Base-by-base conservation (phyloP, 2,888 invertebrate species). In the Orthosia incerta region DNA sequence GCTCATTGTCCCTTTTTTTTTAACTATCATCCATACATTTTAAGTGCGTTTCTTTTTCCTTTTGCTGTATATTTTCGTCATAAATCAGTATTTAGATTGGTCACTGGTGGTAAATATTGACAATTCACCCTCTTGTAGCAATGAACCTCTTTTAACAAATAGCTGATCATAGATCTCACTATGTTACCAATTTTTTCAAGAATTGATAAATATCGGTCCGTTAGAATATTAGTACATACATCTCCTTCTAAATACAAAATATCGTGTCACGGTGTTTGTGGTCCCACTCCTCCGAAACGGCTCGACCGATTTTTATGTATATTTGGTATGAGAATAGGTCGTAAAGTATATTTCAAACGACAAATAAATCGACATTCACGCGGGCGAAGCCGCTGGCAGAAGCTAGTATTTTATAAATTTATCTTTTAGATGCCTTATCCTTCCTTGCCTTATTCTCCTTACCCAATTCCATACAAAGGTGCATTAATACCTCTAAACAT, bases 1-100 rank as follows among this genome's bases (percentile, higher is more conserved):
- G 16, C 59, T 26, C 48, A 62, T 62, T 74, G 15, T 74, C 15
- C 20, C 15, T 12, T 56, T 2, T 56, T 56, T 20, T 48, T 57
- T 45, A 4, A 56, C 45, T 16, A 13, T 26, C 4, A 9, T 72
- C 55, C 23, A 7, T 31, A 31, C 5, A 7, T 31, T 31, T 31
- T 31, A 31, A 31, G 31, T 3, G 31, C 26, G 26, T 4, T 0
- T 39, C 15, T 3, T 23, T 16, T 46, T 48, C 0, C 15, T 46
- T 20, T 12, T 7, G 9, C 2, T 15, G 3, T 53, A 23, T 23
- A 4, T 39, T 15, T 39, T 68, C 9, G 7, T 31, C 12, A 0
- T 23, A 23, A 46, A 26, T 45, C 20, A 18, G 15, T 26, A 1
- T 59, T 50, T 7, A 50, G 15, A n/a, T 3, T n/a, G 15, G 18